Percentiles rank a stretch among this genome's conserved stretches.
phyloP scores from a whole-genome alignment of 2,113 vertebrate genomes.

The Leiothrix lutea region DNA sequence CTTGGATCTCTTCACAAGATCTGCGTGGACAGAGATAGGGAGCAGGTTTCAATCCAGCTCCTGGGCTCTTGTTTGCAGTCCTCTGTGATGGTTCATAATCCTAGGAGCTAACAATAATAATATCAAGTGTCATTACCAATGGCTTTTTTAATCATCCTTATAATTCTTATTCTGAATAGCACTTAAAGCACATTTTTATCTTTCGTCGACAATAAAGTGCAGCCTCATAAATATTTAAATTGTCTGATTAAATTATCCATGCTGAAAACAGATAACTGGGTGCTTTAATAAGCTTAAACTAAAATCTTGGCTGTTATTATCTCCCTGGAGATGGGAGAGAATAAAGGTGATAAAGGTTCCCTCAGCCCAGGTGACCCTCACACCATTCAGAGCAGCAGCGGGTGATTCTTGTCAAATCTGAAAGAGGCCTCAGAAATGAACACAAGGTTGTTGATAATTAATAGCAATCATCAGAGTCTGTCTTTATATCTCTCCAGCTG shows the following conservation, averaged over 20 bases:
- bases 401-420: background rate
- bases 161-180: conserved; percentile 56
- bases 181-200: conserved; percentile 52
- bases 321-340: conserved; percentile 22
- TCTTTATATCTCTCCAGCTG: background rate
- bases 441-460: background rate
- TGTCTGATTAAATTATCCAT: conserved; percentile 54
- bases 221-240: conserved; percentile 73
- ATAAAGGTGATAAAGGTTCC: background rate
- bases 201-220: conserved; percentile 38
- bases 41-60: background rate
- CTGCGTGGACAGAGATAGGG: background rate
- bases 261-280: conserved; percentile 48
- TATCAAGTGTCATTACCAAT: conserved; percentile 39
- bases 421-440: background rate
- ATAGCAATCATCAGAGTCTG: background rate
- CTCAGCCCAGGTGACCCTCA: background rate
- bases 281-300: conserved; percentile 45
- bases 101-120: conserved; percentile 55
- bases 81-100: conserved; percentile 34
- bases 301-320: conserved; percentile 43
- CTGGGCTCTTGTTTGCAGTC: background rate
- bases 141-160: conserved; percentile 53
- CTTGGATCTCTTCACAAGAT: background rate
- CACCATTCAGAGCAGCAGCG: background rate